These are phyloP conservation scores for Aurelia sp. DNA, from an alignment of 30 jellyfish, hydroid and myxozoan species.

Conservation along the genomic window DNA sequence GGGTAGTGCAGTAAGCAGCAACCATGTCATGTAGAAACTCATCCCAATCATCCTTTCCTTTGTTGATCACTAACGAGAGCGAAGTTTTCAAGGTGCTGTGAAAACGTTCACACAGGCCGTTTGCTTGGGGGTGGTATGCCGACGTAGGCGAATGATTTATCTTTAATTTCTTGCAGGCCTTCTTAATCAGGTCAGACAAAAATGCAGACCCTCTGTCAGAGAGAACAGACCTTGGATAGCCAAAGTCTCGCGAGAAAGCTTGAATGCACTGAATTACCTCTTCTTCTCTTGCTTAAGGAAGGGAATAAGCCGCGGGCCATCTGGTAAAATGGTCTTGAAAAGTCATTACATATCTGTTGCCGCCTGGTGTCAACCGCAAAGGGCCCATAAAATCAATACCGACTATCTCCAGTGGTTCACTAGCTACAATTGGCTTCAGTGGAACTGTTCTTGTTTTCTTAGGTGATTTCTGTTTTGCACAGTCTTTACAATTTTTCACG, in stretches of 20 bases:
- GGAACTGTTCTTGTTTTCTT: neutral
- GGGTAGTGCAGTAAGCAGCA: slow-evolving; percentile 35
- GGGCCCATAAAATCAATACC: slow-evolving; percentile 68
- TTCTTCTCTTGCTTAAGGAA: neutral
- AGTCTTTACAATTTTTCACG: slow-evolving; percentile 2
- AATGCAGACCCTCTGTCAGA: slow-evolving; percentile 59
- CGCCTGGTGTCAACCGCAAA: slow-evolving; percentile 27
- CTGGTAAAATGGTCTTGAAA: slow-evolving; percentile 28
- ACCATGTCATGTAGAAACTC: slow-evolving; percentile 7
- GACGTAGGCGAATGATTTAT: slow-evolving; percentile 5
- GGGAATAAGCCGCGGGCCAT: slow-evolving; percentile 21
- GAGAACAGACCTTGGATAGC: slow-evolving; percentile 36
- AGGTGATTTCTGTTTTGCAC: slow-evolving; percentile 23
- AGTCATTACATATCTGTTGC: slow-evolving; percentile 31
- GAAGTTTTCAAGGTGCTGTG: slow-evolving; percentile 30
- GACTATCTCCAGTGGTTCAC: slow-evolving; percentile 42
- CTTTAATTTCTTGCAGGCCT: slow-evolving; percentile 31
- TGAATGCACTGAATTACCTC: slow-evolving; percentile 7
- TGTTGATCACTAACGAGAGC: slow-evolving; percentile 6
- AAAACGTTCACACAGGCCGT: slow-evolving; percentile 33
- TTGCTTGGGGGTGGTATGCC: slow-evolving; percentile 30
- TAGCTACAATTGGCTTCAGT: slow-evolving; percentile 4
- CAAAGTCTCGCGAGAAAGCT: slow-evolving; percentile 8
- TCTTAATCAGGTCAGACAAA: slow-evolving; percentile 26
- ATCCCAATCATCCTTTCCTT: slow-evolving; percentile 37